These are phyloP conservation scores for Notodonta dromedarius DNA, from an alignment of 2,888 invertebrate genomes.

Conservation along the genomic window DNA sequence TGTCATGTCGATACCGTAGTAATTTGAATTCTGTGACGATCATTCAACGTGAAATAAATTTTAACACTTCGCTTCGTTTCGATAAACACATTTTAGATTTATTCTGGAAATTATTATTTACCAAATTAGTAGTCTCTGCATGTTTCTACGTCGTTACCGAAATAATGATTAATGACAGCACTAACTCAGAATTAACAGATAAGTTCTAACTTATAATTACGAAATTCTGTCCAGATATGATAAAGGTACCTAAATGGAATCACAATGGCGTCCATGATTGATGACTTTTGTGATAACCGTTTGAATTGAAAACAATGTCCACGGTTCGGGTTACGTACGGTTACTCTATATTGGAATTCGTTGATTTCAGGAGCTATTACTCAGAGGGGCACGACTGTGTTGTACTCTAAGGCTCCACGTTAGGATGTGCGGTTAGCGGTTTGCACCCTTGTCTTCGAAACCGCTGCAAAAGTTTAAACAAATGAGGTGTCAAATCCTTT, in stretches of 20 bases:
- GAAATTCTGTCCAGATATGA: constrained; percentile 21
- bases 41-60: not conserved
- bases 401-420: constrained; percentile 5
- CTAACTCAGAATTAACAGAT: constrained; percentile 13
- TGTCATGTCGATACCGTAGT: constrained; percentile 15
- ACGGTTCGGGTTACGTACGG: constrained; percentile 17
- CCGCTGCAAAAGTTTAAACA: constrained; percentile 20
- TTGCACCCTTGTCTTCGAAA: constrained; percentile 30
- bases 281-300: constrained; percentile 43
- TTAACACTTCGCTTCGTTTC: not conserved
- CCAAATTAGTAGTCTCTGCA: not conserved
- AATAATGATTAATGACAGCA: constrained; percentile 7
- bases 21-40: constrained; percentile 7
- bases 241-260: constrained; percentile 30
- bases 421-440: constrained; percentile 19
- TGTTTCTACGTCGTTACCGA: constrained; percentile 1
- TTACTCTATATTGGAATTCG: constrained; percentile 20
- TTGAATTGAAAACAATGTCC: constrained; percentile 40
- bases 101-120: not conserved
- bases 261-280: constrained; percentile 43
- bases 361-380: constrained; percentile 19
- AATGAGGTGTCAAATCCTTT: constrained; percentile 27
- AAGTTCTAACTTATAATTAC: constrained; percentile 15
- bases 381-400: constrained; percentile 12
- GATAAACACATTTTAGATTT: too few relatives aligned